Evolutionary conservation across 2,797 vertebrate genomes (phyloP), one percentile per base, ranked within the genome.

Genomic region (Pelodytes ibericus): DNA sequence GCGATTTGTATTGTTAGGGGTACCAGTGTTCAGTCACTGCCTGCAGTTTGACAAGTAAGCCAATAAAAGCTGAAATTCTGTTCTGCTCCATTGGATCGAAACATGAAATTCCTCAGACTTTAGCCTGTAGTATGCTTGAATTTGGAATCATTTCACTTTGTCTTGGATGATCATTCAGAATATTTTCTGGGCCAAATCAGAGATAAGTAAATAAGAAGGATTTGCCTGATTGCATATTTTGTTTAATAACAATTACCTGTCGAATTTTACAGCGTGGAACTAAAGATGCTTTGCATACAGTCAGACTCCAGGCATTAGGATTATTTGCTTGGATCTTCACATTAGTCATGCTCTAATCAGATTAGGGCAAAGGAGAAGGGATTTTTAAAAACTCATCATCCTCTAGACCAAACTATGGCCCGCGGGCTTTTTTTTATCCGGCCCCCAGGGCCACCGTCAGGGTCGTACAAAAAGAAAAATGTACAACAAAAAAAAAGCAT

Each of bases 1-100:
- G n/a, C n/a, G n/a, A n/a, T n/a, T n/a, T n/a, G n/a, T n/a, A n/a
- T n/a, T n/a, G n/a, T n/a, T n/a, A n/a, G n/a, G n/a, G n/a, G n/a
- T n/a, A n/a, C 62, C 49, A 69, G 74, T 27, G 22, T 29, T 60
- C 26, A 53, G 10, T 69, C 24, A 15, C 22, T 53, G 18, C 57
- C 58, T 70, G 8, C 27, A 70, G 10, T 36, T 3, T 39, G 65
- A 61, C 31, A 36, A 29, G 25, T 61, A 29, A 58, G 39, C 51
- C 65, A 75, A 75, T 56, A 61, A 26, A 36, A 33, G 15, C 58
- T 62, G 74, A 53, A 65, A 75, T 75, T 75, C 74, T 66, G 36
- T 75, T 75, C 65, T 70, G 66, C 58, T 69, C 56, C 74, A 69
- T 59, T 18, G 71, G 25, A n/a, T 53, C 41, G 11, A 44, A 30